phyloP scores from a whole-genome alignment of 2,888 invertebrate genomes.

The Brachyptera putata region DNA sequence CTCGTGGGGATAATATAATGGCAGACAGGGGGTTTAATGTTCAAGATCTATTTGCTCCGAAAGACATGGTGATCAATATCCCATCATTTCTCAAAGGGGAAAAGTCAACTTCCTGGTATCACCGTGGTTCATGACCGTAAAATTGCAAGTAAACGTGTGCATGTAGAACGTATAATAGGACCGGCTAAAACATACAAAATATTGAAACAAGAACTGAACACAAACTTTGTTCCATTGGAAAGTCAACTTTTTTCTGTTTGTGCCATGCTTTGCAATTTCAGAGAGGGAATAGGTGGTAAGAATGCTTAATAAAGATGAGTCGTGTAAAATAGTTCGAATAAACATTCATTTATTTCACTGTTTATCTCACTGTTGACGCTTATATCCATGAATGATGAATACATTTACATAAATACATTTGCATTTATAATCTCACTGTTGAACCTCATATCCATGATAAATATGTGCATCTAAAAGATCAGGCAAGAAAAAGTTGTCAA shows the following conservation, averaged over 20 bases:
- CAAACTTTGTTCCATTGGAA: constrained; percentile 15
- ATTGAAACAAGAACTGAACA: constrained; percentile 22
- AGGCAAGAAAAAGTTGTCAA: constrained; percentile 23
- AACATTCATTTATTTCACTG: not conserved
- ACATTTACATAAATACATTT: no score
- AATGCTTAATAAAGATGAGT: constrained; percentile 5
- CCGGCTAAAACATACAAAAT: constrained; percentile 31
- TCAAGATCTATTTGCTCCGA: constrained; percentile 35
- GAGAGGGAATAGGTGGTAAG: constrained; percentile 22
- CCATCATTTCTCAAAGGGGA: constrained; percentile 27
- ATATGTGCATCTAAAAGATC: constrained; percentile 29
- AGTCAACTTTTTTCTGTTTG: constrained; percentile 31
- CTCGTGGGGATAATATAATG: constrained; percentile 34
- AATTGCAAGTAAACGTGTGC: constrained; percentile 31
- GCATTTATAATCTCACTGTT: not conserved
- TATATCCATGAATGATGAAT: no score
- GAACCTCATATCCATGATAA: constrained; percentile 21
- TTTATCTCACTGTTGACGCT: not conserved
- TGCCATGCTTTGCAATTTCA: constrained; percentile 32
- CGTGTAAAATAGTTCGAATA: not conserved
- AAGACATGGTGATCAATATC: constrained; percentile 33
- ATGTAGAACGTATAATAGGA: constrained; percentile 32
- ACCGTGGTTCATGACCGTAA: constrained; percentile 32
- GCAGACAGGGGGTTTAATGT: constrained; percentile 35
- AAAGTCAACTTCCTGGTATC: constrained; percentile 26